Base-by-base conservation (phyloP, 2,888 invertebrate species). In the Abrostola triplasia region DNA sequence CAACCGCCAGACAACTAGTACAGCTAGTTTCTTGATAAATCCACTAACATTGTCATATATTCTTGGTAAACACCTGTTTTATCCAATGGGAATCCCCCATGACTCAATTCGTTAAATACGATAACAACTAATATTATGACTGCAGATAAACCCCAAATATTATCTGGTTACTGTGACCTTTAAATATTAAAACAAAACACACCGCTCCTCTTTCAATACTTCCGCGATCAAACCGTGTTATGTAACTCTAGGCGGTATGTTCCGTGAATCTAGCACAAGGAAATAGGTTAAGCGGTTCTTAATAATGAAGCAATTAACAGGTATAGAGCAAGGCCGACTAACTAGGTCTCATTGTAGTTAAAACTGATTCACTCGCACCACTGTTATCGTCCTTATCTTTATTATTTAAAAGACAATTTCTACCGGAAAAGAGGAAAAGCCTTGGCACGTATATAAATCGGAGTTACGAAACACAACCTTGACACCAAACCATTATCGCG, bases 241-340 rank as follows among this genome's bases (percentile, higher is more conserved):
- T 85, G 85, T 85, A 90, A 90, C 72, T 63, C 75, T 70, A 76
- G 71, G 80, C 24, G 55, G 52, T 83, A 84, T 82, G 79, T 87
- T 82, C 79, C 62, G 75, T 70, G 81, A 86, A 93, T 89, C 90
- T 92, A 89, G 93, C 79, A 69, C 92, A 88, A 74, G 76, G 67
- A 94, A 91, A 93, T 93, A 88, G 93, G 93, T 90, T 93, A 93
- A 94, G 86, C 84, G 90, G 87, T 93, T 93, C 89, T 91, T 91
- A 93, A 93, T 94, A 92, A 89, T 89, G 79, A 75, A 82, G 86
- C 88, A 92, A 93, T 93, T 93, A 94, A 87, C 85, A 74, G 86
- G 87, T 77, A 83, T 84, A 70, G 85, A 83, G 81, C 91, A 92
- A 92, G 92, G 91, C 85, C 85, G 77, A 64, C 13, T 66, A 72